Percentiles rank a stretch among this genome's conserved stretches.
Evolutionary conservation across 2,797 vertebrate species (phyloP).

Genomic region (Chelmon rostratus): DNA sequence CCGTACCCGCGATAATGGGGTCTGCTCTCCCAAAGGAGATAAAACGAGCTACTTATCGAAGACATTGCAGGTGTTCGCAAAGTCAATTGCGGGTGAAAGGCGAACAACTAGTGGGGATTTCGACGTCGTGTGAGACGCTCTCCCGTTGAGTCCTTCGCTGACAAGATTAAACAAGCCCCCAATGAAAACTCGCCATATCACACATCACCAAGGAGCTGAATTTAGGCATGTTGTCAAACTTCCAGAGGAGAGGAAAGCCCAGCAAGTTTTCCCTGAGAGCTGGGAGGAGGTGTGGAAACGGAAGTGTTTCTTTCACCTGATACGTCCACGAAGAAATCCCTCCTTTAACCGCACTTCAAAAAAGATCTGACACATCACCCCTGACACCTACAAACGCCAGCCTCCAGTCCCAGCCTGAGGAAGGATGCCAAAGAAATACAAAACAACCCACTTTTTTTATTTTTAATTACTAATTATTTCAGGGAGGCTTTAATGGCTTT

Average conservation of each 20-base stretch:
- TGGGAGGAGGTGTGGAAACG: conserved; percentile 12
- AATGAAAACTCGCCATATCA: conserved; percentile 61
- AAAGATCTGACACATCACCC: conserved; percentile 67
- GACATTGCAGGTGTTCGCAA: conserved; percentile 80
- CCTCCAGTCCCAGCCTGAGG: conserved; percentile 43
- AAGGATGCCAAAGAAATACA: conserved; percentile 68
- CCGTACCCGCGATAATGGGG: conserved; percentile 75
- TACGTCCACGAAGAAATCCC: conserved; percentile 59
- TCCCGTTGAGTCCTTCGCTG: conserved; percentile 62
- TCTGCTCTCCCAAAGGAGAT: conserved; percentile 76
- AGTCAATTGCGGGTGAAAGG: conserved; percentile 77
- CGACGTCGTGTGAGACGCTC: conserved; percentile 56
- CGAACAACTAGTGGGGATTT: conserved; percentile 75
- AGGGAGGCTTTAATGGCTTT: conserved; percentile 88
- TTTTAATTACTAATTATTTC: conserved; percentile 90
- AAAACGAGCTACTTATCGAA: conserved; percentile 80
- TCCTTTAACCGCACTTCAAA: conserved; percentile 59
- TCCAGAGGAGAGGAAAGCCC: conserved; percentile 64
- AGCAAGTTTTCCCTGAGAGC: conserved; percentile 47
- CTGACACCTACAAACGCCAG: conserved; percentile 71
- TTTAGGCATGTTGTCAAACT: conserved; percentile 64
- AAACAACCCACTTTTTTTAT: conserved; percentile 74
- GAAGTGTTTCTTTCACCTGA: conserved; percentile 68
- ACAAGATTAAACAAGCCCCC: conserved; percentile 75
- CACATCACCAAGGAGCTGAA: conserved; percentile 61